Conservation (phyloP, 2,888 invertebrate genomes). For the Entomobrya proxima region DNA sequence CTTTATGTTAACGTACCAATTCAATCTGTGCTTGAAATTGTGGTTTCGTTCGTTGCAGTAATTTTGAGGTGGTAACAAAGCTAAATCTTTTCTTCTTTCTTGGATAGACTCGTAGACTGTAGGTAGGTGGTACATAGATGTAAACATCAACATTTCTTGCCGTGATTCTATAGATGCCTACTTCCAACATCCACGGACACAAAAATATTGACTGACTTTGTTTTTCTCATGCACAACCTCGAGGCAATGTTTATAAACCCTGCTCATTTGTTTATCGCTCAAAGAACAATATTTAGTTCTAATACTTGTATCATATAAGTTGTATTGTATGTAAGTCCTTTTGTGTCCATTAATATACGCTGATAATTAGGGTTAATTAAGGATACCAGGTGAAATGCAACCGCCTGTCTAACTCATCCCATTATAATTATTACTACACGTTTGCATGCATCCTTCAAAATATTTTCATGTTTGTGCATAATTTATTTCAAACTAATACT, state of each 20-base stretch:
- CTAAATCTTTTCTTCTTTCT: too few species aligned
- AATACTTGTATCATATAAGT: not conserved
- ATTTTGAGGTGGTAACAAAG: too few species aligned
- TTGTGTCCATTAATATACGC: slow-evolving; percentile 15
- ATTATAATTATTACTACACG: not conserved
- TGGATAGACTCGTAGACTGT: too few species aligned
- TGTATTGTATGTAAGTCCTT: slow-evolving; percentile 29
- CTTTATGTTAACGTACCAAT: not conserved
- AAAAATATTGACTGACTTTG: not conserved
- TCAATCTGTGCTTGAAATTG: too few species aligned
- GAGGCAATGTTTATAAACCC: slow-evolving; percentile 21
- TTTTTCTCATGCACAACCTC: not conserved
- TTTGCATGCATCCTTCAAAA: not conserved
- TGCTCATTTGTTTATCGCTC: slow-evolving; percentile 46
- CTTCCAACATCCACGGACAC: too few species aligned
- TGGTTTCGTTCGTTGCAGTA: too few species aligned
- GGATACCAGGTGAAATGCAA: slow-evolving; percentile 47
- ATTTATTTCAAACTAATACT: not conserved
- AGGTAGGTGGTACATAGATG: too few species aligned
- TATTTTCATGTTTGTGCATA: not conserved
- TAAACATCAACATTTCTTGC: too few species aligned
- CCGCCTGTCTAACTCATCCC: slow-evolving; percentile 6
- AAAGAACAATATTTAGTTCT: not conserved
- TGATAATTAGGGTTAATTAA: slow-evolving; percentile 59
- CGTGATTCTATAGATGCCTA: too few species aligned